These are phyloP conservation scores for Ypsolopha sequella DNA, from an alignment of 2,888 invertebrate species.

Conservation along the genomic window DNA sequence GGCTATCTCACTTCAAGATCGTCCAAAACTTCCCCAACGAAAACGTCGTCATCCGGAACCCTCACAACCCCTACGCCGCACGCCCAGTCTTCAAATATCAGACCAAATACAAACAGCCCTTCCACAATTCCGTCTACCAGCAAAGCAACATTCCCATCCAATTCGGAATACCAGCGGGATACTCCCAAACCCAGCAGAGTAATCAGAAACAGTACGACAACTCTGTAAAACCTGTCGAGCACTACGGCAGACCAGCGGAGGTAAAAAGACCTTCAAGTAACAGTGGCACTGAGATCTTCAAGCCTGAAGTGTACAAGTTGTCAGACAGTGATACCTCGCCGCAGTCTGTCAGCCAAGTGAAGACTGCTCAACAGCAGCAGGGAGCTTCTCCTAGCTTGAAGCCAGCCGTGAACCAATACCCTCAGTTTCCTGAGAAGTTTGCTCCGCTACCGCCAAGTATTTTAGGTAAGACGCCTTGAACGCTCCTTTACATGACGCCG, in stretches of 20 bases:
- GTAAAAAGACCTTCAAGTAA: conserved; percentile 24
- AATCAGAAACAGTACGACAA: background rate
- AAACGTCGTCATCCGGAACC: conserved; percentile 46
- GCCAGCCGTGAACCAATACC: conserved; percentile 30
- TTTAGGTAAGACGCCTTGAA: conserved; percentile 37
- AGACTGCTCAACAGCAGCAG: conserved; percentile 52
- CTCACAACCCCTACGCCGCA: conserved; percentile 45
- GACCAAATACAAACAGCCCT: conserved; percentile 41
- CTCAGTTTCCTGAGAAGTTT: conserved; percentile 33
- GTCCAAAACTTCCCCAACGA: conserved; percentile 52
- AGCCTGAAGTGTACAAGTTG: conserved; percentile 53
- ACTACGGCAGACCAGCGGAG: conserved; percentile 38
- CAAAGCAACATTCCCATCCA: conserved; percentile 47
- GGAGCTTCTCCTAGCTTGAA: background rate
- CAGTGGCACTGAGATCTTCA: conserved; percentile 39
- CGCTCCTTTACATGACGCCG: too few relatives aligned
- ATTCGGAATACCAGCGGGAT: conserved; percentile 23
- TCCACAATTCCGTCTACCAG: conserved; percentile 48
- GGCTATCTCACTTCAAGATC: conserved; percentile 45
- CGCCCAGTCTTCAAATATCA: conserved; percentile 49
- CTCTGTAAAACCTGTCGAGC: conserved; percentile 35
- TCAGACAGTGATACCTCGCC: conserved; percentile 48
- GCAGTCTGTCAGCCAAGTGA: conserved; percentile 45
- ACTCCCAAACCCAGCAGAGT: conserved; percentile 6
- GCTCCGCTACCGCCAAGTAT: conserved; percentile 45